Conservation (phyloP, 2,888 invertebrate species). For the Vanessa cardui region DNA sequence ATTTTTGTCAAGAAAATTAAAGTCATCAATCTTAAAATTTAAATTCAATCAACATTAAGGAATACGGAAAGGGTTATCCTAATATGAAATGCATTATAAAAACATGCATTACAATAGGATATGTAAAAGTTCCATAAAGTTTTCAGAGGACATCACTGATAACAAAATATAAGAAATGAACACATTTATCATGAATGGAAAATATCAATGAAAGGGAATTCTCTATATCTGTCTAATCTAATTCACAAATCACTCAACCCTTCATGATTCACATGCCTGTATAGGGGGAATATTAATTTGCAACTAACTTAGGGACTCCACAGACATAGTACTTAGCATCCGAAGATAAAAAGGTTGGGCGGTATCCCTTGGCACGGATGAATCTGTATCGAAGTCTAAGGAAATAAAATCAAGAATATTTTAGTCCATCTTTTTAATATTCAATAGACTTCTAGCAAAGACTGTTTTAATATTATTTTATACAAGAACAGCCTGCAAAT, state of each 20-base stretch:
- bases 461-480: neutral
- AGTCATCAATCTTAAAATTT: no score
- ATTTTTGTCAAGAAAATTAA: no score
- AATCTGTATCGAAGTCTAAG: slow-evolving; percentile 62
- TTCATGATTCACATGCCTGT: slow-evolving; percentile 7
- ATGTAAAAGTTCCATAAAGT: no score
- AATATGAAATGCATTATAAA: neutral
- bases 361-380: slow-evolving; percentile 52
- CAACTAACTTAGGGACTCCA: slow-evolving; percentile 68
- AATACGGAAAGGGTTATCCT: neutral
- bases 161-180: no score
- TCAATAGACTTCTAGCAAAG: neutral
- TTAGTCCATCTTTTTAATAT: no score
- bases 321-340: slow-evolving; percentile 75
- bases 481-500: no score
- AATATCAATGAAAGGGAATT: neutral
- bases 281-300: slow-evolving; percentile 1
- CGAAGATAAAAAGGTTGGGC: slow-evolving; percentile 63
- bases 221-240: neutral
- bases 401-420: slow-evolving; percentile 31
- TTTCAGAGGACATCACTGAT: no score
- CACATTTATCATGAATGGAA: neutral
- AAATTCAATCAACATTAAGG: no score
- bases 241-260: neutral
- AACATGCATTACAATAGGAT: neutral